These are phyloP conservation scores for Eumacrocentrus americanus DNA, from an alignment of 2,888 invertebrate genomes.

Conservation along the genomic window DNA sequence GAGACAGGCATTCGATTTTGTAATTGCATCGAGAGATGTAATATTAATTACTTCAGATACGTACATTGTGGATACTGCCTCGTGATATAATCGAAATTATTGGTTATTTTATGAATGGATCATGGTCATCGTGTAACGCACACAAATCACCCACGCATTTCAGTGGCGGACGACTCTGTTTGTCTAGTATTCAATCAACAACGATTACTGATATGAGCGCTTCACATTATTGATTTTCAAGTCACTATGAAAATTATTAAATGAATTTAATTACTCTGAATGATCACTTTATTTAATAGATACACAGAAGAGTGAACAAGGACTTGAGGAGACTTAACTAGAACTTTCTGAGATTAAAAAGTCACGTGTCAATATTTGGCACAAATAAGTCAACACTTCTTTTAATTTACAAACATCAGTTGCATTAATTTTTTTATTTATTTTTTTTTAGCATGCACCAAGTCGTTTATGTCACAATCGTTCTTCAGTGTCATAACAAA, in stretches of 20 bases:
- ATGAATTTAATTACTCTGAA: neutral
- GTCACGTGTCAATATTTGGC: neutral
- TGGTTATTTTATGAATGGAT: conserved; percentile 24
- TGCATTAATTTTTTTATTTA: neutral
- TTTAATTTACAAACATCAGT: too few relatives aligned
- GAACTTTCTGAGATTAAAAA: too few relatives aligned
- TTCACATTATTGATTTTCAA: conserved; percentile 30
- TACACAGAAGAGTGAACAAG: neutral
- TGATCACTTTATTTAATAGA: neutral
- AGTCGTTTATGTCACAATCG: neutral
- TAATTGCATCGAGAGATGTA: conserved; percentile 1
- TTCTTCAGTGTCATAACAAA: neutral
- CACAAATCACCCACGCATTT: conserved; percentile 19
- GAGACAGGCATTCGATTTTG: neutral
- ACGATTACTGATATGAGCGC: conserved; percentile 29
- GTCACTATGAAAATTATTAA: too few relatives aligned
- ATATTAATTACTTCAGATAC: conserved; percentile 11
- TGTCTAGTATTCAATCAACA: conserved; percentile 30
- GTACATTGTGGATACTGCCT: conserved; percentile 6
- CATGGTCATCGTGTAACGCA: conserved; percentile 14
- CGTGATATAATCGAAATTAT: conserved; percentile 30
- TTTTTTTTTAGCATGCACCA: neutral
- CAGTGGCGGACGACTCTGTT: neutral
- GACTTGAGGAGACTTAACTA: neutral
- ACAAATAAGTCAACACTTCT: neutral